Evolutionary conservation across 2,888 invertebrate species (phyloP).

Genomic region (Melanargia galathea): DNA sequence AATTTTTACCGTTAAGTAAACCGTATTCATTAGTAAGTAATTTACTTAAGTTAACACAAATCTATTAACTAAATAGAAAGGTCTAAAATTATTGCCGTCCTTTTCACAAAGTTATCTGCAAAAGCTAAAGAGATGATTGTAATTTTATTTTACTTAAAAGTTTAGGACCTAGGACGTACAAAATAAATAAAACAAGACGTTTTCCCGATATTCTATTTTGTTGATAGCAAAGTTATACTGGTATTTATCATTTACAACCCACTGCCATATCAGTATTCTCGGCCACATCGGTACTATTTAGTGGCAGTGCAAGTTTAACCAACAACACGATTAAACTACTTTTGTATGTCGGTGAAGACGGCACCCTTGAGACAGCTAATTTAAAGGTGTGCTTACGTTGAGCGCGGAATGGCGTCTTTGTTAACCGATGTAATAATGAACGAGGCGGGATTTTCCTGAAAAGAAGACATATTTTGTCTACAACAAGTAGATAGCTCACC

Average conservation of each 20-base stretch:
- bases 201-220: no score
- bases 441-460: background rate
- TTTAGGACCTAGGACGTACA: no score
- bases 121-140: no score
- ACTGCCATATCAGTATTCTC: background rate
- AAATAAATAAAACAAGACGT: no score
- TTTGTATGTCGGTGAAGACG: background rate
- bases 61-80: no score
- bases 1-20: no score
- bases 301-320: background rate
- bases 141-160: no score
- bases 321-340: slow-evolving; percentile 6
- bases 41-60: no score
- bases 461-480: background rate
- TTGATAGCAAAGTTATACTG: no score
- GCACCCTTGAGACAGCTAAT: slow-evolving; percentile 41
- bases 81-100: no score
- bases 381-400: slow-evolving; percentile 39
- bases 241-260: background rate
- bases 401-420: slow-evolving; percentile 27
- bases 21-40: no score
- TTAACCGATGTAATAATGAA: slow-evolving; percentile 12
- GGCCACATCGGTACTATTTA: background rate
- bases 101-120: no score
- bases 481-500: background rate